Percentiles rank a stretch among this genome's conserved stretches.
Conservation (phyloP, 2,797 vertebrate species). For the Cephalopachus bancanus region DNA sequence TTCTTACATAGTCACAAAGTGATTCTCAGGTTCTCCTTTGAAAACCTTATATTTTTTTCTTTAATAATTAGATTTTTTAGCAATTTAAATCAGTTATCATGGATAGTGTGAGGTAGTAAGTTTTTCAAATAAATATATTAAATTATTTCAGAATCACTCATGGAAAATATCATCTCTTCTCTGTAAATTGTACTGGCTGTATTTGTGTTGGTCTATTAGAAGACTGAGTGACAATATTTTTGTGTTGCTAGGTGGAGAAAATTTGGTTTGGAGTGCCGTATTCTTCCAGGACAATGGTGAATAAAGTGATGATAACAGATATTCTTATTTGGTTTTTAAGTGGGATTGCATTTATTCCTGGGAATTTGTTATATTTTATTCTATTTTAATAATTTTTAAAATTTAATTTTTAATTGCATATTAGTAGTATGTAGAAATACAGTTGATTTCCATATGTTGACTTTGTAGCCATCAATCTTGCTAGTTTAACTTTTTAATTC, state of each 20-base stretch:
- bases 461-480: neutral
- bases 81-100: neutral
- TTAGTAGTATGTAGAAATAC: neutral
- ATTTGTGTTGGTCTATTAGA: neutral
- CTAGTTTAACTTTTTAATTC: neutral
- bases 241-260: neutral
- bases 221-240: neutral
- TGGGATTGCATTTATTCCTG: neutral
- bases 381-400: neutral
- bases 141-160: neutral
- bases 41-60: neutral
- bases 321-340: neutral
- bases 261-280: neutral
- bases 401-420: neutral
- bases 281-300: neutral
- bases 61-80: conserved; percentile 11
- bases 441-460: neutral
- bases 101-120: neutral
- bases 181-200: neutral
- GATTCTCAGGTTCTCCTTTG: neutral
- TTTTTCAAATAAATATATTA: neutral
- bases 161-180: neutral
- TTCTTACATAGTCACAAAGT: neutral
- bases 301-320: neutral
- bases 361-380: neutral